phyloP scores from a whole-genome alignment of 2,888 invertebrate species.

The Dynastes grantii region DNA sequence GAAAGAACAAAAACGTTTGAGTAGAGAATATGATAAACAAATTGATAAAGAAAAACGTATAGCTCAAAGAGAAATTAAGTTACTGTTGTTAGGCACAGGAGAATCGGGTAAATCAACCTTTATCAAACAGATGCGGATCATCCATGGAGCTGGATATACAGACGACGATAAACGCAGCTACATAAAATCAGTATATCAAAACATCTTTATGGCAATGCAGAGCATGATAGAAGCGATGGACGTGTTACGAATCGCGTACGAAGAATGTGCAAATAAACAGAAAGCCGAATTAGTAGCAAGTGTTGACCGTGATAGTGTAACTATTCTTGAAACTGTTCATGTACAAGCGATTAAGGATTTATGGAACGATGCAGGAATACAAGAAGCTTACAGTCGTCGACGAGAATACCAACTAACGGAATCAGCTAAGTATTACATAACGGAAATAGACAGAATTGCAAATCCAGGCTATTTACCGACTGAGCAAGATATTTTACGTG shows the following conservation, averaged over 20 bases:
- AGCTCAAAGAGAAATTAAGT: neutral
- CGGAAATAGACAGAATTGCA: slow-evolving; percentile 98
- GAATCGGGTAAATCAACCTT: slow-evolving; percentile 99
- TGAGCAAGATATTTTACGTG: slow-evolving; percentile 99
- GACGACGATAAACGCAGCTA: slow-evolving; percentile 99
- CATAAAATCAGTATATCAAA: slow-evolving; percentile 99
- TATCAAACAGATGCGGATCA: slow-evolving; percentile 99
- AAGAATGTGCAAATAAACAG: slow-evolving; percentile 91
- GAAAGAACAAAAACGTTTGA: slow-evolving; percentile 14
- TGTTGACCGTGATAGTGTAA: slow-evolving; percentile 99
- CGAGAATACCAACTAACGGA: slow-evolving; percentile 99
- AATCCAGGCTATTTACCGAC: slow-evolving; percentile 97
- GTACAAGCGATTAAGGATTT: slow-evolving; percentile 97
- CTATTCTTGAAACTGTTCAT: slow-evolving; percentile 97
- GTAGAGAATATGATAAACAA: slow-evolving; percentile 19
- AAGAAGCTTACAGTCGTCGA: slow-evolving; percentile 99
- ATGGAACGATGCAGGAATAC: slow-evolving; percentile 97
- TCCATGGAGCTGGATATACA: slow-evolving; percentile 99
- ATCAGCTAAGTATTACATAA: slow-evolving; percentile 99
- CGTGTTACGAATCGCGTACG: slow-evolving; percentile 96
- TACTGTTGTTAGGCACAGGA: slow-evolving; percentile 83
- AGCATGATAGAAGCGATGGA: slow-evolving; percentile 99
- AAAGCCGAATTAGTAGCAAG: slow-evolving; percentile 95
- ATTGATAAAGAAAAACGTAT: slow-evolving; percentile 29
- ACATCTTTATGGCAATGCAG: slow-evolving; percentile 99